Conservation (phyloP, 2,888 invertebrate species). For the Yponomeuta evonymella region DNA sequence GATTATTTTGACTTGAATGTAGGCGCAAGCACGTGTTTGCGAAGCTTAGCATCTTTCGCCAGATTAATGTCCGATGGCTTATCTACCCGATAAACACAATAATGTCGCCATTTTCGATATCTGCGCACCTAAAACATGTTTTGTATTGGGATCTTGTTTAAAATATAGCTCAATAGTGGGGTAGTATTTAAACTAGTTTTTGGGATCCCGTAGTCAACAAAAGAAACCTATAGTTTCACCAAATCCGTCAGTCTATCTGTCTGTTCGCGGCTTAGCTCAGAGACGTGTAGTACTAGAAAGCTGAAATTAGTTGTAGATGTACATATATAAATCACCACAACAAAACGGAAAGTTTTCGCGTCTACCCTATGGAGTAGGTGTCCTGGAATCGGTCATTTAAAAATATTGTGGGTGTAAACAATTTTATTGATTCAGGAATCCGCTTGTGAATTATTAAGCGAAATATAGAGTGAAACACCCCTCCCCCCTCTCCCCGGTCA, state of each 20-base stretch:
- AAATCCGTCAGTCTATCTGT: neutral
- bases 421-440: too few relatives aligned
- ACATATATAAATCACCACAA: too few relatives aligned
- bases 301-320: too few relatives aligned
- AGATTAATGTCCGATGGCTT: neutral
- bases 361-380: too few relatives aligned
- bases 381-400: too few relatives aligned
- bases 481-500: too few relatives aligned
- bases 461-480: too few relatives aligned
- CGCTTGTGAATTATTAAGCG: too few relatives aligned
- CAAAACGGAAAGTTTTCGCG: too few relatives aligned
- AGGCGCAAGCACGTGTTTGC: neutral
- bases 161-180: neutral
- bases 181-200: neutral
- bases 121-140: neutral
- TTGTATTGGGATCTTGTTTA: neutral
- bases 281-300: too few relatives aligned
- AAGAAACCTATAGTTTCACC: neutral
- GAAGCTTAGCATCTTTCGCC: neutral
- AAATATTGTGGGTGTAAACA: too few relatives aligned
- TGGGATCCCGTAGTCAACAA: neutral
- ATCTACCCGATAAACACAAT: neutral
- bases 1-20: neutral
- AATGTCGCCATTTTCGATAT: neutral
- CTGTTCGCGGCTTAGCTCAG: neutral